phyloP scores from a whole-genome alignment of 92 coral and sea anemone genomes.

The Epizoanthus illoricatus region DNA sequence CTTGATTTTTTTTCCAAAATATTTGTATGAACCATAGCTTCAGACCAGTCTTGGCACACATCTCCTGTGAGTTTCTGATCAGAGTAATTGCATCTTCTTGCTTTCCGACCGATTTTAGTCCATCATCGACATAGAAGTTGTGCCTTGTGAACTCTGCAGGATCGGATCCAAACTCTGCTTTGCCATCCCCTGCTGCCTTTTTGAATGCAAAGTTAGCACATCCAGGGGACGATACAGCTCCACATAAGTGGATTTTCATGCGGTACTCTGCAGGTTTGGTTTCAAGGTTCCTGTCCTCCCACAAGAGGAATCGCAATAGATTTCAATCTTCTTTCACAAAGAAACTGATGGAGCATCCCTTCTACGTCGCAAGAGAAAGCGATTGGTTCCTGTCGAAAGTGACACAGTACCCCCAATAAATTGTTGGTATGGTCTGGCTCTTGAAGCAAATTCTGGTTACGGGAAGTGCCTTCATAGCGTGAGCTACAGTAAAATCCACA shows the following conservation, averaged over 20 bases:
- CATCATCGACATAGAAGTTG: conserved; percentile 40
- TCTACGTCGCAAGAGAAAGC: conserved; percentile 39
- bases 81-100: conserved; percentile 18
- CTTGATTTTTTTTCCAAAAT: too few species aligned
- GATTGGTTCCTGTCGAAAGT: conserved; percentile 32
- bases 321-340: conserved; percentile 29
- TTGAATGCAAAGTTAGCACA: conserved; percentile 30
- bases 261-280: neutral
- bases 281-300: conserved; percentile 16
- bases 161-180: conserved; percentile 7
- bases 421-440: conserved; percentile 46
- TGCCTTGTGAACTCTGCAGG: conserved; percentile 8
- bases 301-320: conserved; percentile 33
- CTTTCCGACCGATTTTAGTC: conserved; percentile 27
- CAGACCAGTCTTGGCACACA: conserved; percentile 39
- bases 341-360: conserved; percentile 41
- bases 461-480: conserved; percentile 5
- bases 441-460: conserved; percentile 34
- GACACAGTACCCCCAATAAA: conserved; percentile 37
- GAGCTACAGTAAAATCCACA: conserved; percentile 41
- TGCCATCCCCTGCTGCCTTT: conserved; percentile 22
- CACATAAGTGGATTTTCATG: conserved; percentile 39
- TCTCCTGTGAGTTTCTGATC: conserved; percentile 13
- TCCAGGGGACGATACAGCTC: conserved; percentile 33
- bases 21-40: neutral